Base-by-base conservation (phyloP, 2,113 vertebrate genomes). In the Holacanthus passer region DNA sequence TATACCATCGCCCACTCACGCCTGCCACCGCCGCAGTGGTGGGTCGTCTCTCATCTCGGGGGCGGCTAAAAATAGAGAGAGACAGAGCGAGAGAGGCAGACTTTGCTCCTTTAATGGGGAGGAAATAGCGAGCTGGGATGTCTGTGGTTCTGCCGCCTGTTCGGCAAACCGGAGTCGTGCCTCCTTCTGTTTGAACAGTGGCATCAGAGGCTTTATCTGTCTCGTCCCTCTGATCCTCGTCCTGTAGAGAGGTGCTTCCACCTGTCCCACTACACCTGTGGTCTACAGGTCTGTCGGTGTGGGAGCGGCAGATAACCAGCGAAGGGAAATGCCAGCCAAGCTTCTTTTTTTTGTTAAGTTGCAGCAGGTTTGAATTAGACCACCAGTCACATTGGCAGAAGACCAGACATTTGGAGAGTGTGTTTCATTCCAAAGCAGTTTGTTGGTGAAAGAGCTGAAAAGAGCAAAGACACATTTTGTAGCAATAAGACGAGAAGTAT, bases 1-100 rank as follows among this genome's bases (percentile, higher is more conserved):
- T 83, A 55, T 67, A 73, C 82, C 72, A 72, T 86, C 88, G 87
- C 93, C 91, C 90, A 87, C 93, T 86, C 90, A 73, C 59, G 84
- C 81, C 75, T 80, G 84, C 90, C 79, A 84, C 64, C 55, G 73
- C 90, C 81, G 59, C 88, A 83, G 80, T 84, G 76, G 86, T 90
- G 82, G 88, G 89, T 89, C 80, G 85, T 92, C 87, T 91, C 91
- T 91, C 82, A 88, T 93, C 84, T 88, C 65, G 37, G 79, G 72
- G 73, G 73, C 35, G 7, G 85, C 87, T 92, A 94, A 92, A 93
- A 93, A 91, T 91, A 93, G 83, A 72, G 70, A 53, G 64, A 82
- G 72, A 79, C 70, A 70, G 67, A 88, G 39, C 10, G 8, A 86
- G 66, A 74, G 83, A 87, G 80, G 71, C 68, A 80, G 76, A 74